Evolutionary conservation across 2,113 vertebrate species (phyloP).

Genomic region (Brachionichthys hirsutus): DNA sequence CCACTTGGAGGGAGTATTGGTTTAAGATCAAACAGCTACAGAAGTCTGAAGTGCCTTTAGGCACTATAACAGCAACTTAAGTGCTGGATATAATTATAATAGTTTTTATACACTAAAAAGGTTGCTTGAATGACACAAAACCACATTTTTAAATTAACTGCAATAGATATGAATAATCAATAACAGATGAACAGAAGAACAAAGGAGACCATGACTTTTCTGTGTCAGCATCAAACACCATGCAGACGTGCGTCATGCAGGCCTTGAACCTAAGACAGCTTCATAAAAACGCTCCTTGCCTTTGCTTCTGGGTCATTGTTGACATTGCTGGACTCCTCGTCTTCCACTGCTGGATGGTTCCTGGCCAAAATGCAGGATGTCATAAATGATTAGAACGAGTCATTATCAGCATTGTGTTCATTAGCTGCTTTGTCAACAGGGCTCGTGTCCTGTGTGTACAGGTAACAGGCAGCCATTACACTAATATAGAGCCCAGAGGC

Average conservation of each 20-base stretch:
- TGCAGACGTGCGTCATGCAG: not conserved
- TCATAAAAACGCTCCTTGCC: slow-evolving; percentile 69
- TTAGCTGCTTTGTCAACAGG: not conserved
- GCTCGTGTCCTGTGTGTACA: slow-evolving; percentile 8
- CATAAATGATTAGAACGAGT: not conserved
- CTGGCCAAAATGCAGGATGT: slow-evolving; percentile 64
- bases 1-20: slow-evolving; percentile 52
- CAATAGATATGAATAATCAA: not conserved
- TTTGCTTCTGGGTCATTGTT: slow-evolving; percentile 93
- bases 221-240: not conserved
- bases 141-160: not conserved
- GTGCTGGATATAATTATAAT: too few species aligned
- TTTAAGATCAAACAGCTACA: not conserved
- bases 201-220: not conserved
- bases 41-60: too few species aligned
- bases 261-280: not conserved
- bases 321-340: slow-evolving; percentile 85
- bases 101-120: not conserved
- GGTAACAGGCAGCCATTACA: slow-evolving; percentile 29
- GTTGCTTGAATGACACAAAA: not conserved
- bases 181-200: not conserved
- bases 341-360: slow-evolving; percentile 84
- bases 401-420: not conserved
- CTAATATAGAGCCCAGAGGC: slow-evolving; percentile 31
- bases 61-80: too few species aligned